Percentiles rank a stretch among this genome's conserved stretches.
These are phyloP conservation scores for Diacarnus erythraeanus DNA, from an alignment of 37 sponge, comb jelly and placozoan species.

Conservation along the genomic window DNA sequence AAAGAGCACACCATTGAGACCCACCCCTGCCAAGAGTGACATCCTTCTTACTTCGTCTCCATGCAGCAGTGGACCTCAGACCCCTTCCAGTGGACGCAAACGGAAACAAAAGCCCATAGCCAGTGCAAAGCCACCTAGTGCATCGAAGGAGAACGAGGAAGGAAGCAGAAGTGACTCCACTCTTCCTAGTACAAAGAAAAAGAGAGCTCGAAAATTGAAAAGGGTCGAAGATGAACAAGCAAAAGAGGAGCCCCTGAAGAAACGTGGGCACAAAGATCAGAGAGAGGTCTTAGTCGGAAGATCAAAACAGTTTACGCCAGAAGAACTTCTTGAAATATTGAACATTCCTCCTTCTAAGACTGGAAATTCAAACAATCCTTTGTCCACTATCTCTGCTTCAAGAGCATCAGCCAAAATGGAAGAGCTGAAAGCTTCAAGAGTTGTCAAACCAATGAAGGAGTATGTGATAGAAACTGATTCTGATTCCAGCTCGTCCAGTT, in stretches of 20 bases:
- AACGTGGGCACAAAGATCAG: background rate
- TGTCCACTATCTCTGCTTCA: background rate
- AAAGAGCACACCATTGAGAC: background rate
- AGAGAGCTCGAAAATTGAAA: background rate
- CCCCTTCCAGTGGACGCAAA: slow-evolving; percentile 29
- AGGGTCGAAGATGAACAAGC: background rate
- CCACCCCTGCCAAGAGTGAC: background rate
- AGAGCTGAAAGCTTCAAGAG: slow-evolving; percentile 17
- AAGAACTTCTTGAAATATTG: slow-evolving; percentile 27
- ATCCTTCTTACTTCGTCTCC: background rate
- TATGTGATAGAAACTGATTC: slow-evolving; percentile 57
- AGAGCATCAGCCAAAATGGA: slow-evolving; percentile 24
- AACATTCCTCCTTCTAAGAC: slow-evolving; percentile 15
- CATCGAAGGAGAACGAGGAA: background rate
- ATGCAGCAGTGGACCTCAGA: background rate
- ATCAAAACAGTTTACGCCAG: slow-evolving; percentile 14
- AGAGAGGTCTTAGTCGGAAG: background rate
- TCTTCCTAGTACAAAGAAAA: background rate
- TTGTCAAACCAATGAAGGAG: slow-evolving; percentile 43
- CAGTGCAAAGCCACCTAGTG: slow-evolving; percentile 18
- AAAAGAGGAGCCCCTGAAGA: background rate
- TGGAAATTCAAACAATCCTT: background rate
- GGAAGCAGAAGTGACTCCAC: background rate
- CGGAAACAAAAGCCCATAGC: slow-evolving; percentile 63
- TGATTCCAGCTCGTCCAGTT: slow-evolving; percentile 46